Base-by-base conservation (phyloP, 1,140 invertebrate species). In the Euwallacea similis region DNA sequence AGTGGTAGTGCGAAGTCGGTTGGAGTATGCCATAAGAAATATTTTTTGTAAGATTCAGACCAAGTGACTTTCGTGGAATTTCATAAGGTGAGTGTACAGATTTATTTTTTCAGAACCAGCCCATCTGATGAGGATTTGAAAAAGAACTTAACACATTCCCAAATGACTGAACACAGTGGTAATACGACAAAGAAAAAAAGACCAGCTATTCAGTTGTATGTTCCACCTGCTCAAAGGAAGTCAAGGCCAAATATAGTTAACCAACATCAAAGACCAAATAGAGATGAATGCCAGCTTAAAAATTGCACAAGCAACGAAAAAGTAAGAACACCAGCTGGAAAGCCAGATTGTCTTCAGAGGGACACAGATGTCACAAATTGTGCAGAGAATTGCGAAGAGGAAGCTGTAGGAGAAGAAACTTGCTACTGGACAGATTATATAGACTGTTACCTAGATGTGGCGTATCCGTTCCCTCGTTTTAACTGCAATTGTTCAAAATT, bases 201-300 rank as follows among this genome's bases (percentile, higher is more conserved):
- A 46, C 75, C 75, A 6, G 72, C 75, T 74, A 68, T 76, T 50
- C 75, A 77, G 67, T 67, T 77, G 10, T 79, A 79, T 69, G 69
- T 79, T 59, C 78, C 78, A 41, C 78, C 78, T 41, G 78, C 78
- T n/a, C 77, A 79, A 73, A 75, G 78, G 69, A 74, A 54, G 16
- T 56, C 16, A 16, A 33, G 21, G 21, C 21, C 21, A 33, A 33
- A 33, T 33, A 4, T 33, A 33, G 21, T 4, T 33, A 33, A 33
- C 4, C 21, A 33, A 33, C 21, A 33, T 33, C 21, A 33, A 33
- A 33, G 4, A 33, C 21, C 21, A 2, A 33, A 33, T 33, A 33
- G 4, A 33, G 21, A 33, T 33, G 21, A 33, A 33, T 33, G 21
- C 4, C 21, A 33, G 21, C 1, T 33, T 33, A 33, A 33, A 33